Conservation (phyloP, 2,113 vertebrate genomes). For the Gobius niger region DNA sequence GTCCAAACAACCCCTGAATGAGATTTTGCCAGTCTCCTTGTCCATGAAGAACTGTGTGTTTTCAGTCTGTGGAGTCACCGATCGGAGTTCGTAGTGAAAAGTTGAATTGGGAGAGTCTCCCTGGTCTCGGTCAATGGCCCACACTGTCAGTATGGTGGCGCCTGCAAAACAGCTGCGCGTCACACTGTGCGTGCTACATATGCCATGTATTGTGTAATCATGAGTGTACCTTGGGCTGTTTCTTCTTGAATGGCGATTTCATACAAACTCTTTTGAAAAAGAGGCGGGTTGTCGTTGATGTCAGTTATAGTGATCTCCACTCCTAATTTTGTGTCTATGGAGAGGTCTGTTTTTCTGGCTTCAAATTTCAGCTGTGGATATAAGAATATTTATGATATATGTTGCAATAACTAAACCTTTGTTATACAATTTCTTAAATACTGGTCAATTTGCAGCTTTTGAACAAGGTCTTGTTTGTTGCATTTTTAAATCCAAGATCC, state of each 20-base stretch:
- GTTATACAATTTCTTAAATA: too few relatives aligned
- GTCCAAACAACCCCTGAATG: slow-evolving; percentile 69
- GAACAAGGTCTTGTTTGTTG: too few relatives aligned
- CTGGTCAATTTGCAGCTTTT: too few relatives aligned
- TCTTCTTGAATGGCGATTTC: slow-evolving; percentile 43
- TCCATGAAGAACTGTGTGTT: slow-evolving; percentile 51
- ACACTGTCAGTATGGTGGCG: slow-evolving; percentile 27
- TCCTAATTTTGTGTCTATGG: slow-evolving; percentile 54
- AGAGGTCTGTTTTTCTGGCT: slow-evolving; percentile 29
- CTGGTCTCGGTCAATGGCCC: slow-evolving; percentile 53
- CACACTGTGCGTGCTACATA: not conserved
- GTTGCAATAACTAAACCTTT: not conserved
- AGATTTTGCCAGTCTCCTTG: slow-evolving; percentile 37
- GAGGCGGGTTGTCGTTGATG: slow-evolving; percentile 74
- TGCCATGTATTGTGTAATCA: not conserved
- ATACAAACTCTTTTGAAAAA: slow-evolving; percentile 48
- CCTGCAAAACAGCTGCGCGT: slow-evolving; percentile 34
- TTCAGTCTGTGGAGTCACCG: slow-evolving; percentile 43
- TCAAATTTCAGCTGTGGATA: slow-evolving; percentile 53
- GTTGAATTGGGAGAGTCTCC: slow-evolving; percentile 49
- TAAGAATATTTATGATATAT: not conserved
- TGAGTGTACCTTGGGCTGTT: slow-evolving; percentile 54
- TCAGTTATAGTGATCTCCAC: slow-evolving; percentile 65
- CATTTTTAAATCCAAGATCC: too few relatives aligned
- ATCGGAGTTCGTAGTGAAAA: slow-evolving; percentile 58